phyloP scores from a whole-genome alignment of 2,113 vertebrate genomes.

The Vulpes vulpes region DNA sequence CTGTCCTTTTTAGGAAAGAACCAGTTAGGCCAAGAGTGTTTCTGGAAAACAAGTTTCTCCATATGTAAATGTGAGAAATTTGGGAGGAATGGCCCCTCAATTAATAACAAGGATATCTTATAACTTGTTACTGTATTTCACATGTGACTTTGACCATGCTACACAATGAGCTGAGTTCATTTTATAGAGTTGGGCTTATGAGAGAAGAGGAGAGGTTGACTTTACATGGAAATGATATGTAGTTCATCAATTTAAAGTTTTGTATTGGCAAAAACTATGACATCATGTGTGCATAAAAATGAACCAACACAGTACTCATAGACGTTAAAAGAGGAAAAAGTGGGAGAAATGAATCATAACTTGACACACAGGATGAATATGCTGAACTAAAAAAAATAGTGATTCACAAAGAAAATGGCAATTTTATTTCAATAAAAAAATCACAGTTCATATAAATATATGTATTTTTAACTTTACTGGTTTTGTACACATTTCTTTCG shows the following conservation, averaged over 20 bases:
- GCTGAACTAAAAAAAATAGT: constrained; percentile 24
- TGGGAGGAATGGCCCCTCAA: not conserved
- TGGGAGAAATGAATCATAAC: constrained; percentile 76
- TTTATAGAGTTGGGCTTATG: not conserved
- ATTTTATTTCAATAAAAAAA: constrained; percentile 50
- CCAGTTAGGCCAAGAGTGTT: rapidly evolving
- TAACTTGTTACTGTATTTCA: not conserved
- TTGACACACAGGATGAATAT: constrained; percentile 52
- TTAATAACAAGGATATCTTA: not conserved
- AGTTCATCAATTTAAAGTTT: constrained; percentile 42
- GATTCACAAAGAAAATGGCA: constrained; percentile 52
- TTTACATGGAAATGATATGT: not conserved
- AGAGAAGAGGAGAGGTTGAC: not conserved
- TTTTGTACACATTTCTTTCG: not conserved
- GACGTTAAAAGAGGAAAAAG: constrained; percentile 70
- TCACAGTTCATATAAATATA: not conserved
- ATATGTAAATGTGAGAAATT: not conserved
- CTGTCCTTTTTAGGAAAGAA: not conserved
- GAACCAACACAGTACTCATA: not conserved
- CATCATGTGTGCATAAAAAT: constrained; percentile 59
- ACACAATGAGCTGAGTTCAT: not conserved
- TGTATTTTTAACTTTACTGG: not conserved
- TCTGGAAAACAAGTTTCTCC: not conserved
- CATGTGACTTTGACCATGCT: not conserved
- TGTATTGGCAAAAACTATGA: constrained; percentile 57